These are phyloP conservation scores for Pampus argenteus DNA, from an alignment of 2,797 vertebrate genomes.

Conservation along the genomic window DNA sequence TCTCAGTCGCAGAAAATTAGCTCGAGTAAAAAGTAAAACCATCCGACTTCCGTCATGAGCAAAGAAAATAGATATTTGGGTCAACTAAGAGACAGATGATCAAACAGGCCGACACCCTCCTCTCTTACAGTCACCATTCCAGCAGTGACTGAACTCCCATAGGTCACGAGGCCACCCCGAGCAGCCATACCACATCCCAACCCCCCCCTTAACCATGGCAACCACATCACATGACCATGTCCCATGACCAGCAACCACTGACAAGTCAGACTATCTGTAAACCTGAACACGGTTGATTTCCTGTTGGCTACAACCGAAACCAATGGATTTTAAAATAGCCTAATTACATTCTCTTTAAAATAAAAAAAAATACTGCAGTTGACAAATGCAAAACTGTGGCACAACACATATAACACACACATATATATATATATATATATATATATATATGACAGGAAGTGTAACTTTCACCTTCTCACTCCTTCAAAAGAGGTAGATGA, in stretches of 20 bases:
- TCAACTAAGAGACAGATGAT: conserved; percentile 37
- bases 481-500: conserved; percentile 20
- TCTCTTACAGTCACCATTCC: conserved; percentile 68
- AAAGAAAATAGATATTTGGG: conserved; percentile 23
- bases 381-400: background rate
- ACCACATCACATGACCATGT: conserved; percentile 79
- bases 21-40: conserved; percentile 8
- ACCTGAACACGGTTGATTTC: conserved; percentile 39
- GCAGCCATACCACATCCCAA: conserved; percentile 74
- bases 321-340: conserved; percentile 15
- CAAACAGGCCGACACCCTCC: conserved; percentile 48
- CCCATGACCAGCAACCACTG: conserved; percentile 66
- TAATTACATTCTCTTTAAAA: background rate
- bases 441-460: too few species aligned
- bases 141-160: conserved; percentile 60
- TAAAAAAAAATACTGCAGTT: background rate
- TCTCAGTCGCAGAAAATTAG: background rate
- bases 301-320: conserved; percentile 34
- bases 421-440: too few species aligned
- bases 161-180: conserved; percentile 76
- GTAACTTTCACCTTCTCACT: conserved; percentile 65
- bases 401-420: too few species aligned
- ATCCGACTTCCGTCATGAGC: too few species aligned
- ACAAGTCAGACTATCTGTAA: conserved; percentile 54
- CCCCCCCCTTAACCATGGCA: conserved; percentile 76